phyloP scores from a whole-genome alignment of 2,888 invertebrate genomes.

The Geotrupes spiniger region DNA sequence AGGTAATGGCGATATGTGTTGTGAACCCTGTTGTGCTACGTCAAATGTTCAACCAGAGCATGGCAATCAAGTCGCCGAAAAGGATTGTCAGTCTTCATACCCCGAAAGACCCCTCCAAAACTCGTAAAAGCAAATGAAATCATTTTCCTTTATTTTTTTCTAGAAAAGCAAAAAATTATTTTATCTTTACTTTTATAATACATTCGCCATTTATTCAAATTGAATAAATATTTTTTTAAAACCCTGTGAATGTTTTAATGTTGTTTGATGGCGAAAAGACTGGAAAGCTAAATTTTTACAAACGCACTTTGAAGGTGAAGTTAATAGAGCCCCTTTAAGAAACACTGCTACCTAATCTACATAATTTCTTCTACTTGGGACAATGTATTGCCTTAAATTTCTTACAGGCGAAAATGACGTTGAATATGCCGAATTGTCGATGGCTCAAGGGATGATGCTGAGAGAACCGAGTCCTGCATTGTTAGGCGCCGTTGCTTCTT shows the following conservation, averaged over 20 bases:
- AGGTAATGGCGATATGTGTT: slow-evolving; percentile 39
- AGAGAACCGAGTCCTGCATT: slow-evolving; percentile 37
- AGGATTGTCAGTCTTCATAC: slow-evolving; percentile 34
- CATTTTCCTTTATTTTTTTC: slow-evolving; percentile 9
- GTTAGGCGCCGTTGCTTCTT: slow-evolving; percentile 28
- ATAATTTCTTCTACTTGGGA: too few species aligned
- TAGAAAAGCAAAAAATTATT: not conserved
- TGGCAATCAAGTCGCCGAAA: slow-evolving; percentile 41
- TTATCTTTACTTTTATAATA: not conserved
- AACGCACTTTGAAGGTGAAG: too few species aligned
- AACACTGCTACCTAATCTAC: too few species aligned
- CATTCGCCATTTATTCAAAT: not conserved
- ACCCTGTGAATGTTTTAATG: not conserved
- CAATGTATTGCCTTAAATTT: slow-evolving; percentile 17
- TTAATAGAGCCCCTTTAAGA: too few species aligned
- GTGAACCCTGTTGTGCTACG: slow-evolving; percentile 25
- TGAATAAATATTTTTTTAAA: too few species aligned
- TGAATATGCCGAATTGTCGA: slow-evolving; percentile 60
- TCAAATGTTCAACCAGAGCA: slow-evolving; percentile 33
- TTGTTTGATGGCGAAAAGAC: too few species aligned
- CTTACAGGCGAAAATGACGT: slow-evolving; percentile 65
- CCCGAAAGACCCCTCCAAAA: slow-evolving; percentile 23
- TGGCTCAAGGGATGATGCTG: slow-evolving; percentile 49
- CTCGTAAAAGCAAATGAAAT: slow-evolving; percentile 4
- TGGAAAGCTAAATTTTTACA: too few species aligned